Base-by-base conservation (phyloP, 1,140 invertebrate species). In the Drosophila lacteicornis region DNA sequence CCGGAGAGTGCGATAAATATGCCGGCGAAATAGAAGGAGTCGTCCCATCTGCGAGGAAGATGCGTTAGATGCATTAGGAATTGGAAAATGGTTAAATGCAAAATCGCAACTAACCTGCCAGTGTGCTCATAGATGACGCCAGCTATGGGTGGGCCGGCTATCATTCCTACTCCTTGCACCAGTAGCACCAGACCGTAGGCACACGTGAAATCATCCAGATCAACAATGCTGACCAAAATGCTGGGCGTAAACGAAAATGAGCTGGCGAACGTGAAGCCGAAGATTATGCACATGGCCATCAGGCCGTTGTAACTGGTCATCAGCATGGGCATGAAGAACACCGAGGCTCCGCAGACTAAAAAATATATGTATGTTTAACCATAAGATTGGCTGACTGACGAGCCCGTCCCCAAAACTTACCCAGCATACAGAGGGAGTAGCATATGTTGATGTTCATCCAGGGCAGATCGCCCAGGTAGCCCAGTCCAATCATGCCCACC, bases 171-270 rank as follows among this genome's bases (percentile, higher is more conserved):
- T 6, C 98, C 98, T 93, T 98, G 97, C 82, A 97, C 96, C 15
- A 98, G 93, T 19, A 98, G 93, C 46, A 97, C 95, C 38, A 99
- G 93, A 38, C 98, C 98, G 92, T 98, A 98, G 8, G 97, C 97
- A 77, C 96, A 96, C 2, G 97, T 98, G 91, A 99, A 98, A 74
- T 94, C 92, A 46, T 94, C 94, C 66, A 94, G 91, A 57, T 93
- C 91, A 15, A 93, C 92, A 69, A 93, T 82, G 74, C 92, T 91
- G 59, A 92, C 97, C 46, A 98, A 93, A 84, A 98, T 97, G 77
- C 97, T 96, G 0, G 97, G 97, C 0, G 97, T 97, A 62, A 98
- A 96, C 1, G 97, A 97, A 91, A 97, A 98, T 53, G 95, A 97
- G 68, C 97, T 97, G 12, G 97, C 96, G 79, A 98, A 97, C 55